These are phyloP conservation scores for Lasiurus cinereus DNA, from an alignment of 2,113 vertebrate genomes.

Conservation along the genomic window DNA sequence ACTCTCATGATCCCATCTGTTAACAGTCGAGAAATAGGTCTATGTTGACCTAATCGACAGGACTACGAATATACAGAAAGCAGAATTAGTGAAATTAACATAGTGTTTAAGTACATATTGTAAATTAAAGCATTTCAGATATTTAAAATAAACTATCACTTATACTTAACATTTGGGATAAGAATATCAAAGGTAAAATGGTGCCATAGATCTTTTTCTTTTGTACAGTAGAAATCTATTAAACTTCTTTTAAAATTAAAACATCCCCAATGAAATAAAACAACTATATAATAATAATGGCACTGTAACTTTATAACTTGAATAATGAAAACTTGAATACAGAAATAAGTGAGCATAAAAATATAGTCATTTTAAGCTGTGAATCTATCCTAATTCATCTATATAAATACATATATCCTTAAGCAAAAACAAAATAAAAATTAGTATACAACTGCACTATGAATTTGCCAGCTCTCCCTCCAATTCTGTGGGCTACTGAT, in stretches of 20 bases:
- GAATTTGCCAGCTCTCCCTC: background rate
- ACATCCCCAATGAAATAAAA: conserved; percentile 44
- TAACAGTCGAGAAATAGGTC: conserved; percentile 96
- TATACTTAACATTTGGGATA: conserved; percentile 49
- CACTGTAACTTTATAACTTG: background rate
- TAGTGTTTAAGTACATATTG: background rate
- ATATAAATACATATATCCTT: background rate
- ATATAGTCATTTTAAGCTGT: background rate
- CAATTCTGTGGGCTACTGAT: background rate
- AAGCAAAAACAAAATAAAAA: conserved; percentile 56
- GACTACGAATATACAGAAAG: conserved; percentile 88
- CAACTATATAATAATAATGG: background rate
- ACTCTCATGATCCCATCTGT: conserved; percentile 96
- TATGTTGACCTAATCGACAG: conserved; percentile 97
- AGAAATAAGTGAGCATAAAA: conserved; percentile 34
- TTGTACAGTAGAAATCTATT: conserved; percentile 56
- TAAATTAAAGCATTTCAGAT: conserved; percentile 57
- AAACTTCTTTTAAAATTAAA: conserved; percentile 54
- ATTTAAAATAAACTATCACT: conserved; percentile 60
- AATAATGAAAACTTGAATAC: conserved; percentile 13
- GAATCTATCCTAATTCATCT: background rate
- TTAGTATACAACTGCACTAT: background rate
- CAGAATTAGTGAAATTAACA: conserved; percentile 44
- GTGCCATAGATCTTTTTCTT: background rate
- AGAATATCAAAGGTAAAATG: conserved; percentile 30